Conservation (phyloP, 2,888 invertebrate species). For the Sarcophaga rosellei region DNA sequence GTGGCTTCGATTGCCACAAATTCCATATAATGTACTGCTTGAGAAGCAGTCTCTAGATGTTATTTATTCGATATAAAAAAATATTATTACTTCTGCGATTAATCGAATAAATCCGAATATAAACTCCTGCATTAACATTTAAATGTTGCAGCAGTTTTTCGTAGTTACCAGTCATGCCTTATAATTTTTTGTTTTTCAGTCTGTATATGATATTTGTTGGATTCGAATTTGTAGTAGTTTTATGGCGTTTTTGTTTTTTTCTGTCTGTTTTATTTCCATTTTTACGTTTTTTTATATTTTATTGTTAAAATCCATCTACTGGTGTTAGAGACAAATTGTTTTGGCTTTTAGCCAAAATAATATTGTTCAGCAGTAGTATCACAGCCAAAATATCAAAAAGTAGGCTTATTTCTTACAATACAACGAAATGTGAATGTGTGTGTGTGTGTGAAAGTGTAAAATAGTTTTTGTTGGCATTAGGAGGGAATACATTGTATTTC, state of each 20-base stretch:
- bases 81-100: neutral
- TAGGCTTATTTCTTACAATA: conserved; percentile 44
- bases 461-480: conserved; percentile 13
- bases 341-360: conserved; percentile 76
- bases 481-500: conserved; percentile 10
- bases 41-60: too few relatives aligned
- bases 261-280: neutral
- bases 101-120: conserved; percentile 24
- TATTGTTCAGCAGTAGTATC: conserved; percentile 61
- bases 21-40: too few relatives aligned
- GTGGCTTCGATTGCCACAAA: too few relatives aligned
- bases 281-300: conserved; percentile 27
- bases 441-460: conserved; percentile 23
- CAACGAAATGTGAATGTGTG: neutral
- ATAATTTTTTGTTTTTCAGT: conserved; percentile 62
- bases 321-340: conserved; percentile 70
- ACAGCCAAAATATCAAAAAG: conserved; percentile 58
- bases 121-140: conserved; percentile 50
- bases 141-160: conserved; percentile 55
- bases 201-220: conserved; percentile 53
- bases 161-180: conserved; percentile 63
- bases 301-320: conserved; percentile 49
- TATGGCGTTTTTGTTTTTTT: conserved; percentile 30
- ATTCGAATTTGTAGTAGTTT: conserved; percentile 16
- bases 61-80: neutral